Evolutionary conservation across 37 sponge, comb jelly and placozoan genomes (phyloP), one percentile per base, ranked within the genome.

Genomic region (Beroe forskalii): DNA sequence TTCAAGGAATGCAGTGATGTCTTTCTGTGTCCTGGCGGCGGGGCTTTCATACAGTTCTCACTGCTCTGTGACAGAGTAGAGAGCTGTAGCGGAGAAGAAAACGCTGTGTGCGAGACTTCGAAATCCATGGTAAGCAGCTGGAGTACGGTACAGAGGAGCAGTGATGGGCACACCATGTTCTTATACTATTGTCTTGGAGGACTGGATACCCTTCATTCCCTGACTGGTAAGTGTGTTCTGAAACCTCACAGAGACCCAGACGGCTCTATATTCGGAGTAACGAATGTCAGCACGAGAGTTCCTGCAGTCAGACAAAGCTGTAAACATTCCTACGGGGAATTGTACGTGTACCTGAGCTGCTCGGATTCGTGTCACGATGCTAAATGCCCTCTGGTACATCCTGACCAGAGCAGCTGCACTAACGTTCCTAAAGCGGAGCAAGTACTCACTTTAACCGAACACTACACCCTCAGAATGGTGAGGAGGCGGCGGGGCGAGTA

Each of bases 311-410:
- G n/a, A n/a, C n/a, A n/a, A n/a, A 12, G 12, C 55, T 48, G 55
- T 12, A 6, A 12, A 12, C 6, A 36, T 36, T 36, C 72, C 4
- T 69, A 36, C 19, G 72, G 72, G 19, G 72, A 69, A 37, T 20
- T 1, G 19, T 69, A 69, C 38, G 72, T 69, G 19, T 69, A 36
- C 32, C 72, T 36, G 35, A 69, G 72, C 17, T 69, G 72, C 39
- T 0, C 9, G 35, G 72, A 37, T 19, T 17, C 1, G 38, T 69
- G 72, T 32, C 2, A 36, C 4, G 32, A 69, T 33, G 72, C 72
- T 33, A 33, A 2, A 2, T 69, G 72, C 19, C 72, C 72, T 32
- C 38, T 69, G 72, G 32, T 1, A 69, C 72, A 33, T 2, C 9
- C 32, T 19, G 12, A 36, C 1, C 38, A 2, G 20, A 14, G 19